phyloP scores from a whole-genome alignment of 2,113 vertebrate genomes.

The Python bivittatus region DNA sequence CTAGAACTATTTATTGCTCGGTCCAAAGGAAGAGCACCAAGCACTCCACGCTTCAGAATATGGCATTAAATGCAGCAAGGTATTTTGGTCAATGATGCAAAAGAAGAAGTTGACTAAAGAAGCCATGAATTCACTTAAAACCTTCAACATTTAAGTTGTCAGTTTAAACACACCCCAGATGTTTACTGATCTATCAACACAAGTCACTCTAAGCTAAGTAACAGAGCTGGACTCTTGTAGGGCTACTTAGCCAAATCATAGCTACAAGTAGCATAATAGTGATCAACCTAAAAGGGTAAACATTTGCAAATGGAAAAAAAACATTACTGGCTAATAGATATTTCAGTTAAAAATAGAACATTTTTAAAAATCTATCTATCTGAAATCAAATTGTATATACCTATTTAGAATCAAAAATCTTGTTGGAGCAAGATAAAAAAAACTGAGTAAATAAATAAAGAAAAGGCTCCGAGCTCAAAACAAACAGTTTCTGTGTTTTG shows the following conservation, averaged over 20 bases:
- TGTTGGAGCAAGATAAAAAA: no score
- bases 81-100: not conserved
- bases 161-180: not conserved
- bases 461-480: not conserved
- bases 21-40: not conserved
- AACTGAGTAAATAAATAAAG: no score
- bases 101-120: not conserved
- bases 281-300: no score
- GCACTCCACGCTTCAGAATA: not conserved
- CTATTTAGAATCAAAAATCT: no score
- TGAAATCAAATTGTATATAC: no score
- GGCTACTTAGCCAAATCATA: not conserved
- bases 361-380: no score
- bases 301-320: no score
- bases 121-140: not conserved
- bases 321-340: not conserved
- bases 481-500: not conserved
- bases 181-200: not conserved
- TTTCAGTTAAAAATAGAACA: not conserved
- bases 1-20: slow-evolving; percentile 12
- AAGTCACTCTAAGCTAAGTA: not conserved
- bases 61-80: not conserved
- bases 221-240: not conserved
- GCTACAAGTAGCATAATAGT: no score
- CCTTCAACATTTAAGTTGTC: not conserved